Conservation (phyloP, 2,888 invertebrate genomes). For the Apamea epomidion region DNA sequence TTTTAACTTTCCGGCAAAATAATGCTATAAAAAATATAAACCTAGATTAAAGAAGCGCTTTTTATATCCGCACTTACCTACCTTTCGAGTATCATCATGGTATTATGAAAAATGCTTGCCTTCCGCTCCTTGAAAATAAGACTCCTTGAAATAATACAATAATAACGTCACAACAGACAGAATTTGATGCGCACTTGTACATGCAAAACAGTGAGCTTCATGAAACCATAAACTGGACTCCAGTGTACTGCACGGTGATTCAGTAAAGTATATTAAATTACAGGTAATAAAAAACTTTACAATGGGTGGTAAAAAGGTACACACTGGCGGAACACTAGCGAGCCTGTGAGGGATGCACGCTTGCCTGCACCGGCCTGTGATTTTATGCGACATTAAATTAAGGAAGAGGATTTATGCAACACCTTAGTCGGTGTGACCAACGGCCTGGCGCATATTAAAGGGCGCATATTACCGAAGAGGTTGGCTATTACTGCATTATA, state of each 20-base stretch:
- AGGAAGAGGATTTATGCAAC: constrained; percentile 75
- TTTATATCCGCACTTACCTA: constrained; percentile 55
- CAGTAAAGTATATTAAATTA: constrained; percentile 86
- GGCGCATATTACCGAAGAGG: constrained; percentile 25
- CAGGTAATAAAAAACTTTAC: constrained; percentile 82
- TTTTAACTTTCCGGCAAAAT: constrained; percentile 79
- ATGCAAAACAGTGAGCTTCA: constrained; percentile 71
- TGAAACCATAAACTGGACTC: constrained; percentile 80
- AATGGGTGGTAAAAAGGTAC: constrained; percentile 78
- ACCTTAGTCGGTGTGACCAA: constrained; percentile 58
- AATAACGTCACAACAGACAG: constrained; percentile 50
- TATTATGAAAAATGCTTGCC: constrained; percentile 36
- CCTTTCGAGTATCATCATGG: constrained; percentile 41
- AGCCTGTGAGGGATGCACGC: constrained; percentile 72
- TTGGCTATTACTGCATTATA: constrained; percentile 31
- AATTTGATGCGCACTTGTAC: constrained; percentile 66
- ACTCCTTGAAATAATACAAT: constrained; percentile 32
- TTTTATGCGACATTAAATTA: constrained; percentile 82
- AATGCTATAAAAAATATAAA: constrained; percentile 72
- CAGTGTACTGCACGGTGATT: constrained; percentile 77
- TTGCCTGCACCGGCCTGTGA: constrained; percentile 71
- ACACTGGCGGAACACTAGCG: constrained; percentile 65
- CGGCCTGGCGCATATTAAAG: constrained; percentile 34
- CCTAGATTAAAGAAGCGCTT: constrained; percentile 70
- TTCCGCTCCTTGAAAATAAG: constrained; percentile 29